Evolutionary conservation across 2,113 vertebrate genomes (phyloP), one percentile per base, ranked within the genome.

Genomic region (Mormyrus lacerda): DNA sequence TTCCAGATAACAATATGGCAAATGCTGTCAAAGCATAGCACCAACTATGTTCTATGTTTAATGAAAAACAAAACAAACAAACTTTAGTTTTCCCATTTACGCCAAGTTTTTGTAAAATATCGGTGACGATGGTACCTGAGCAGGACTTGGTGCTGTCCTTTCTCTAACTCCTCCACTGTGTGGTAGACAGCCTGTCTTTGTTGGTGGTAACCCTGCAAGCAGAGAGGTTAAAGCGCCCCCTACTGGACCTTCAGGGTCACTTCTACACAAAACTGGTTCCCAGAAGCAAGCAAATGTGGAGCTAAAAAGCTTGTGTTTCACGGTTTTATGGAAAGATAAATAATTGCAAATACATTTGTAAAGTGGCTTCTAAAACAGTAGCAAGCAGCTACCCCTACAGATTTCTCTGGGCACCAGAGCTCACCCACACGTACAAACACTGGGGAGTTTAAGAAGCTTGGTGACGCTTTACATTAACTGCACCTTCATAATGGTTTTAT

Each of bases 41-140:
- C 31, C 35, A 79, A 48, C n/a, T 2, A 11, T 13, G 83, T 31
- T 3, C n/a, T n/a, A n/a, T n/a, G 45, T n/a, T 27, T 50, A 17
- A 85, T 58, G 58, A 1, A 61, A 42, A 27, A 0, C 73, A 42
- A 13, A 79, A 79, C 15, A 35, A 35, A 13, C 27, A 15, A 61
- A 61, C 73, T 42, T 79, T 42, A 79, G 73, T 35, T 39, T 79
- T 79, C 73, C 31, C 11, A 19, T 79, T 17, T 13, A 3, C 1
- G 9, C 9, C 24, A 24, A 7, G 4, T 3, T 84, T 84, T 79
- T 39, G 15, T 42, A 17, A 76, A 79, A 47, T 84, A 84, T 4
- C n/a, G 21, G 19, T 13, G 42, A 84, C 0, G 6, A 24, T n/a
- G 44, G 61, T 91, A 95, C 95, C 94, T 94, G 89, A 93, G 91